Percentiles rank a stretch among this genome's conserved stretches.
phyloP scores from a whole-genome alignment of 1,140 invertebrate genomes.

The Hermetia illucens region DNA sequence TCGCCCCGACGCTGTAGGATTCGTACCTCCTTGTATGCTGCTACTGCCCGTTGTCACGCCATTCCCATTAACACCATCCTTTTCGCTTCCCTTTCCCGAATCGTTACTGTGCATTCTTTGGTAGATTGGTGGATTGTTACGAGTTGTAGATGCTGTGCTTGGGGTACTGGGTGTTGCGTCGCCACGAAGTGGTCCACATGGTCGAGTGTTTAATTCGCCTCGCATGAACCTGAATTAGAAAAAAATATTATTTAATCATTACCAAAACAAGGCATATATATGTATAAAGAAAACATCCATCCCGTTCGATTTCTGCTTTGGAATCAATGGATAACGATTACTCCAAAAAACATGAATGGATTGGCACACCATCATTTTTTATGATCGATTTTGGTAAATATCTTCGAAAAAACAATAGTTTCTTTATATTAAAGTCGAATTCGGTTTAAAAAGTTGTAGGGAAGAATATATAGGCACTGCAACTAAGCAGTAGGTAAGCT shows the following conservation, averaged over 20 bases:
- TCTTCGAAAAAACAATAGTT: no score
- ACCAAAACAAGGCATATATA: neutral
- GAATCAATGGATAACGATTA: no score
- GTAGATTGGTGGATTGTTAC: constrained; percentile 52
- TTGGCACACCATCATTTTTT: no score
- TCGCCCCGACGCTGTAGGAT: constrained; percentile 1
- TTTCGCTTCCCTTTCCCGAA: constrained; percentile 54
- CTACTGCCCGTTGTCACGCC: constrained; percentile 10
- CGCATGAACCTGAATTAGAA: constrained; percentile 53
- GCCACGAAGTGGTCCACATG: constrained; percentile 8
- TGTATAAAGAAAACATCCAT: neutral
- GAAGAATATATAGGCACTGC: no score
- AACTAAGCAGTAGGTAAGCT: no score
- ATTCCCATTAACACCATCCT: constrained; percentile 34
- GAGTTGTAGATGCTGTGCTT: constrained; percentile 47
- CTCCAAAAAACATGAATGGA: no score
- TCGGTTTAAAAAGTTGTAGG: no score
- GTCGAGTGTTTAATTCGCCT: constrained; percentile 47
- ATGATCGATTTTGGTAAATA: no score
- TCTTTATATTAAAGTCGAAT: no score
- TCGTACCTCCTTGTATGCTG: constrained; percentile 11
- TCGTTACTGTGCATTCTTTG: constrained; percentile 77
- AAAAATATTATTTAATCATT: constrained; percentile 2
- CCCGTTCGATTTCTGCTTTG: neutral
- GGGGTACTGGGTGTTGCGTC: constrained; percentile 39